Base-by-base conservation (phyloP, 1,140 invertebrate species). In the Pantala flavescens region DNA sequence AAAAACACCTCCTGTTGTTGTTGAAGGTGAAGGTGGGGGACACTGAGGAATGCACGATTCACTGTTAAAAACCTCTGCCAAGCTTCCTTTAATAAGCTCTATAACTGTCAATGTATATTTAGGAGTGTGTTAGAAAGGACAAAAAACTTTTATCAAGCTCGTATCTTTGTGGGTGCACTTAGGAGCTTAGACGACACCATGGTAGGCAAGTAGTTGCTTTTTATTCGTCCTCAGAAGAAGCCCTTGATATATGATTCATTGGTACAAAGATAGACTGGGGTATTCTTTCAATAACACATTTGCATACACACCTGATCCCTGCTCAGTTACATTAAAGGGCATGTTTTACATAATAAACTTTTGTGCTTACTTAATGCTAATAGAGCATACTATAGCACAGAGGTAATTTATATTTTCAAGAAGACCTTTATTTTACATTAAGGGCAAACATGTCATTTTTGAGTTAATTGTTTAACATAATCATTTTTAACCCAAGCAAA, bases 51-150 rank as follows among this genome's bases (percentile, higher is more conserved):
- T 63, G 49, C 49, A 63, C 49, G 3, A 63, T 63, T 63, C 49
- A 63, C 49, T 63, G 49, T 63, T 63, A 63, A 63, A 36, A 63
- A 63, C 49, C 49, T 63, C 49, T 16, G 49, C 49, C 49, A 63
- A 63, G 49, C 49, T 63, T 63, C 49, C 49, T 63, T 63, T 63
- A 63, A 16, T 63, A 63, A 63, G 49, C 49, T 63, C 49, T 63
- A 63, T 63, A 63, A 63, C 49, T 63, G 49, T 63, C 49, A 63
- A 63, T 63, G 49, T 63, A 63, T 63, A 63, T 63, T 63, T 63
- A 63, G 49, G 49, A 63, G 49, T 63, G 49, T 63, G 49, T 63
- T 63, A 63, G 49, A 63, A 63, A 63, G 49, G 49, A 63, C 49
- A 63, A 63, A 36, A 36, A 63, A 63, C 49, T 63, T 63, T 63